Base-by-base conservation (phyloP, 2,888 invertebrate species). In the Drosophila rubida region DNA sequence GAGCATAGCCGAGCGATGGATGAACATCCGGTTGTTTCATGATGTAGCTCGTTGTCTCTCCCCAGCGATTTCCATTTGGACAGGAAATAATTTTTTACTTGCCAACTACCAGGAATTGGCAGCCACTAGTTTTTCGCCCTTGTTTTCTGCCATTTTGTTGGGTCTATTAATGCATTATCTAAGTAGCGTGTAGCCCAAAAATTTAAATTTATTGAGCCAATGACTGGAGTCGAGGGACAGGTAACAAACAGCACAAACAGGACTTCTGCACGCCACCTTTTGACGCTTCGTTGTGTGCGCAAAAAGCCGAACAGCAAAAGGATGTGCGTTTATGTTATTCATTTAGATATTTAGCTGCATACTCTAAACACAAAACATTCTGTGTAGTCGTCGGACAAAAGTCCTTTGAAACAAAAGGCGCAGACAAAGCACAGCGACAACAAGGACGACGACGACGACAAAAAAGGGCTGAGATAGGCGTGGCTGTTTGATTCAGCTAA, bases 41-140 rank as follows among this genome's bases (percentile, higher is more conserved):
- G 60, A 61, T 61, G 58, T 62, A 61, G 16, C 32, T 57, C 51
- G 11, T 53, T 45, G 37, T 58, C 5, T 27, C 37, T 53, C 45
- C 57, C 59, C 55, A 32, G 57, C 27, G 62, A 42, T 75, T 75
- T 45, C 35, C 37, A 41, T 49, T 69, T 78, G 60, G 68, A 77
- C 82, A 85, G 87, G 85, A 84, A 87, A 78, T 79, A 63, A 81
- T 81, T 81, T 82, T 75, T 72, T 64, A 69, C 62, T 60, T 53
- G 46, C 44, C 68, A 48, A 62, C 50, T 60, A 46, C 9, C 39
- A 22, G 32, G 23, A 30, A 42, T 45, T 55, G 44, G 58, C 48
- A 69, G 50, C 30, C 22, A 51, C 51, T 41, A 51, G 27, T 39
- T 11, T 30, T n/a, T 3, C 19, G 2, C 19, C 19, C 32, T 32